phyloP scores from a whole-genome alignment of 1,140 invertebrate species.

The Drusus annulatus region DNA sequence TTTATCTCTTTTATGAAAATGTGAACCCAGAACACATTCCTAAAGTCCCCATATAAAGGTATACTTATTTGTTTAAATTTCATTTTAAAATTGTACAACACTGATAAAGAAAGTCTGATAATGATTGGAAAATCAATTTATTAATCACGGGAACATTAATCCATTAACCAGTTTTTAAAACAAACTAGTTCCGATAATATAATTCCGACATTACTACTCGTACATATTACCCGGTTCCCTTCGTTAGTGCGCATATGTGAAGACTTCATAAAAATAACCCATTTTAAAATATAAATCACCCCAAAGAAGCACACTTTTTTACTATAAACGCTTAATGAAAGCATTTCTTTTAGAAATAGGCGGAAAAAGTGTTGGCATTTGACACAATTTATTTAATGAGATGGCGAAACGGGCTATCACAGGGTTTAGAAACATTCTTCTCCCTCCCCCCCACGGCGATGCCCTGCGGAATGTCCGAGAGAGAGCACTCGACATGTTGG shows the following conservation, averaged over 20 bases:
- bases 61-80: no score
- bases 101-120: no score
- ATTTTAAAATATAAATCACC: neutral
- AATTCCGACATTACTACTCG: no score
- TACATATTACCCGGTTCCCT: no score
- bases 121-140: no score
- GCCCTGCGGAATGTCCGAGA: neutral
- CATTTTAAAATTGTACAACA: no score
- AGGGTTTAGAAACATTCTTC: conserved; percentile 33
- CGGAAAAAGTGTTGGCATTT: conserved; percentile 51
- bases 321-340: conserved; percentile 23
- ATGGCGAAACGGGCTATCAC: conserved; percentile 28
- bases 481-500: conserved; percentile 34
- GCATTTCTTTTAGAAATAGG: conserved; percentile 4
- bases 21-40: no score
- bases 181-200: no score
- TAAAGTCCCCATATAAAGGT: no score
- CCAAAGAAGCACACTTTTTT: conserved; percentile 7
- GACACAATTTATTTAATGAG: conserved; percentile 59
- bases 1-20: no score
- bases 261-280: neutral
- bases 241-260: neutral
- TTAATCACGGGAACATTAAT: no score
- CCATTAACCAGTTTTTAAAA: no score
- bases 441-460: conserved; percentile 3